phyloP scores from a whole-genome alignment of 1,140 invertebrate species.

The Neuroterus valhalla region DNA sequence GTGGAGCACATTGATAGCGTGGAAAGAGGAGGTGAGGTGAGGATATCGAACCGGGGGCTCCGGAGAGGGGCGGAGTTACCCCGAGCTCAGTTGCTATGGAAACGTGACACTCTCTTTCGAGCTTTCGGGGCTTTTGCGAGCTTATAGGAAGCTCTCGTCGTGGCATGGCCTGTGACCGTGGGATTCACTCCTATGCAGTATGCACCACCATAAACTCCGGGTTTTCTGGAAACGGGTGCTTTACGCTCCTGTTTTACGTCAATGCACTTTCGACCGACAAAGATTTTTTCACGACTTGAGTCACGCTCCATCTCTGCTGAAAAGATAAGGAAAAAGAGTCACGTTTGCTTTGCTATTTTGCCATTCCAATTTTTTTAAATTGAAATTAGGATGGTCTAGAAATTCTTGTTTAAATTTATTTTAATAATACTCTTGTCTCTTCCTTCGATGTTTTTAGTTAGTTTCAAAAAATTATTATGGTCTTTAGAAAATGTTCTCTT shows the following conservation, averaged over 20 bases:
- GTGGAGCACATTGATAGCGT: constrained; percentile 65
- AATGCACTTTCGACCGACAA: constrained; percentile 34
- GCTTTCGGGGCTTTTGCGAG: constrained; percentile 64
- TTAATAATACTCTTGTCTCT: too few relatives aligned
- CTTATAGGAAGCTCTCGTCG: constrained; percentile 51
- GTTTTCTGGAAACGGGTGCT: constrained; percentile 36
- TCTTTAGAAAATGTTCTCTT: too few relatives aligned
- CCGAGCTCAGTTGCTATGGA: constrained; percentile 69
- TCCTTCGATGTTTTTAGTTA: too few relatives aligned
- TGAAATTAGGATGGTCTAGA: too few relatives aligned
- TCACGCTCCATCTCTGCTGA: constrained; percentile 14
- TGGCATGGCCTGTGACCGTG: constrained; percentile 48
- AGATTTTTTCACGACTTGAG: constrained; percentile 28
- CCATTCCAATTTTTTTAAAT: too few relatives aligned
- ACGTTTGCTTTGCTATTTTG: background rate
- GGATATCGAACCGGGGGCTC: constrained; percentile 71
- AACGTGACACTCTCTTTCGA: constrained; percentile 72
- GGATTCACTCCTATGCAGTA: constrained; percentile 44
- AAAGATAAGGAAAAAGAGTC: background rate
- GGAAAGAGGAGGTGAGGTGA: constrained; percentile 59
- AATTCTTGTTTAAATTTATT: too few relatives aligned
- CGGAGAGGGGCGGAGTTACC: constrained; percentile 67
- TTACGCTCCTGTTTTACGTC: constrained; percentile 32
- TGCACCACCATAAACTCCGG: constrained; percentile 40
- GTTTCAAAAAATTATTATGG: too few relatives aligned